Evolutionary conservation across 35 echinoderm and acorn worm genomes (phyloP), one percentile per base, ranked within the genome.

Genomic region (Diadema setosum): DNA sequence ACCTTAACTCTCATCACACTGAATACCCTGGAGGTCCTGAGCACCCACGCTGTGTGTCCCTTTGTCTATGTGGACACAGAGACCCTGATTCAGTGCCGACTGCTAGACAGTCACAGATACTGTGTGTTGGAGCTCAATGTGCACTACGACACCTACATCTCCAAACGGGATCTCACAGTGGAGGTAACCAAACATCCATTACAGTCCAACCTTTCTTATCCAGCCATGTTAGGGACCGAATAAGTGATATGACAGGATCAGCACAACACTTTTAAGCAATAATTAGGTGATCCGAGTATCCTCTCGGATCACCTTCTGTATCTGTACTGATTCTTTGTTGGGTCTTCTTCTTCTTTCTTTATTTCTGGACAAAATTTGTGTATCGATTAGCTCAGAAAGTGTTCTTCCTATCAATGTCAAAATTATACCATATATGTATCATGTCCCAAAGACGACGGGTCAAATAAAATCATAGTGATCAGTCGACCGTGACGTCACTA

Each of bases 81-180:
- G 73, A 93, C 89, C 0, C 60, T 99, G 61, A 64, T 86, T n/a
- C 45, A 87, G 24, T 84, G 86, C 42, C 69, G 76, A 23, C 86
- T 99, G 7, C 83, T 99, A 26, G 92, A 99, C 42, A 99, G 78
- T 20, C 93, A 94, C 44, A 91, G 92, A 34, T 81, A 88, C 46
- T 88, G 60, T 82, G 96, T 99, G 75, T 83, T 99, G 45, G 89
- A 92, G 45, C 92, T 99, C 2, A 87, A 99, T 37, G 82, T 94
- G 14, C 92, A 99, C 78, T 99, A 99, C 42, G 90, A 99, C 46
- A 99, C 96, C n/a, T 99, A 99, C 86, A 92, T 99, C 82, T 85
- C 89, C 18, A 99, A 99, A 39, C 89, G 96, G 82, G 96, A 99
- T 39, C 75, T 83, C 3, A 99, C 96, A 18, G 89, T 95, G 1